Percentiles rank a stretch among this genome's conserved stretches.
Conservation (phyloP, 2,888 invertebrate species). For the Liposcelis brunnea region DNA sequence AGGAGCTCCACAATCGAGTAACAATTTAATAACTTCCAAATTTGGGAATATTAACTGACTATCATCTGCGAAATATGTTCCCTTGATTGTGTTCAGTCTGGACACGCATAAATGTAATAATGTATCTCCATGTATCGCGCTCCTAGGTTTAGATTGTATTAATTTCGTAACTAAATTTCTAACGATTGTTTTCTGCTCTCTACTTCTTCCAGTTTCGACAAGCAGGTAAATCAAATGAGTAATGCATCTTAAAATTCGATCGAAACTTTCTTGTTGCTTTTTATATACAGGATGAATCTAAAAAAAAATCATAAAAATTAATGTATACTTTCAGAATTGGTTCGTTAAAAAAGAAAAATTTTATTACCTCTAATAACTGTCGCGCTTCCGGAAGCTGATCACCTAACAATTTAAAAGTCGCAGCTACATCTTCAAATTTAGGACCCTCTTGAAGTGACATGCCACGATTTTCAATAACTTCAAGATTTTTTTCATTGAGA, state of each 20-base stretch:
- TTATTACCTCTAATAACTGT: slow-evolving; percentile 26
- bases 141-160: slow-evolving; percentile 45
- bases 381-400: slow-evolving; percentile 36
- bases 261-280: slow-evolving; percentile 64
- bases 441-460: slow-evolving; percentile 30
- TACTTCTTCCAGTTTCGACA: slow-evolving; percentile 37
- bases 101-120: slow-evolving; percentile 71
- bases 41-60: slow-evolving; percentile 59
- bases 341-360: background rate
- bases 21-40: slow-evolving; percentile 44
- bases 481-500: slow-evolving; percentile 40
- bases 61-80: slow-evolving; percentile 57
- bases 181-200: slow-evolving; percentile 31
- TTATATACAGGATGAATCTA: slow-evolving; percentile 53
- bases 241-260: slow-evolving; percentile 60
- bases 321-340: background rate
- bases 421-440: slow-evolving; percentile 48
- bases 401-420: slow-evolving; percentile 43
- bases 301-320: slow-evolving; percentile 16
- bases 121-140: slow-evolving; percentile 55
- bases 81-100: slow-evolving; percentile 56
- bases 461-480: slow-evolving; percentile 21
- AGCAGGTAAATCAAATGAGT: slow-evolving; percentile 60
- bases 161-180: slow-evolving; percentile 34
- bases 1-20: slow-evolving; percentile 60